Percentiles rank a stretch among this genome's conserved stretches.
Conservation (phyloP, 2,113 vertebrate species). For the Rhea americana region DNA sequence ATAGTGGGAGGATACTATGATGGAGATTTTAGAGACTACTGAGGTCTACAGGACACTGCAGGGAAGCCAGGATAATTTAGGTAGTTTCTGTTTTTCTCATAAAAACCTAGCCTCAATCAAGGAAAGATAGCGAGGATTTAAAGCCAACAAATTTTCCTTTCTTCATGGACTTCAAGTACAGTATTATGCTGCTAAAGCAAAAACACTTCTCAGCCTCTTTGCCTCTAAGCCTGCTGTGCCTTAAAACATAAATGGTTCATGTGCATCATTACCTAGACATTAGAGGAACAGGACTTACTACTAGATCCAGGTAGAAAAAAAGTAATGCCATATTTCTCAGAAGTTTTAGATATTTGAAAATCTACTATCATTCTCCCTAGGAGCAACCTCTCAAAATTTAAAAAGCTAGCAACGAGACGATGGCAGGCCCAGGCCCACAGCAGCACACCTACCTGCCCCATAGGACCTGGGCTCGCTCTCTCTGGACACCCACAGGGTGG, state of each 20-base stretch:
- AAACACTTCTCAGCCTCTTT: background rate
- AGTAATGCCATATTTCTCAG: background rate
- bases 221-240: background rate
- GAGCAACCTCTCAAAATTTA: background rate
- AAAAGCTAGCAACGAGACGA: background rate
- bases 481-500: fast-evolving
- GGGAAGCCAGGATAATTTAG: background rate
- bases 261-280: background rate
- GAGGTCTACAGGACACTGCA: fast-evolving
- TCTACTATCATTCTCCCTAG: background rate
- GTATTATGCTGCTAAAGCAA: background rate
- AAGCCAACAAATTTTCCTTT: background rate
- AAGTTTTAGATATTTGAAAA: background rate
- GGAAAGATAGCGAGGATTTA: background rate
- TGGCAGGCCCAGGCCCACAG: background rate
- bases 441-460: background rate
- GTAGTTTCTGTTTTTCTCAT: background rate
- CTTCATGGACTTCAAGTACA: background rate
- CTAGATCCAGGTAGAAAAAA: background rate
- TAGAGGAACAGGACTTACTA: background rate
- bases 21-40: background rate
- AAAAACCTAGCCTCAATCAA: background rate
- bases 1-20: background rate
- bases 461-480: background rate
- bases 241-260: background rate